Percentiles rank a stretch among this genome's conserved stretches.
phyloP scores from a whole-genome alignment of 2,113 vertebrate species.

The Microcebus jonahi region DNA sequence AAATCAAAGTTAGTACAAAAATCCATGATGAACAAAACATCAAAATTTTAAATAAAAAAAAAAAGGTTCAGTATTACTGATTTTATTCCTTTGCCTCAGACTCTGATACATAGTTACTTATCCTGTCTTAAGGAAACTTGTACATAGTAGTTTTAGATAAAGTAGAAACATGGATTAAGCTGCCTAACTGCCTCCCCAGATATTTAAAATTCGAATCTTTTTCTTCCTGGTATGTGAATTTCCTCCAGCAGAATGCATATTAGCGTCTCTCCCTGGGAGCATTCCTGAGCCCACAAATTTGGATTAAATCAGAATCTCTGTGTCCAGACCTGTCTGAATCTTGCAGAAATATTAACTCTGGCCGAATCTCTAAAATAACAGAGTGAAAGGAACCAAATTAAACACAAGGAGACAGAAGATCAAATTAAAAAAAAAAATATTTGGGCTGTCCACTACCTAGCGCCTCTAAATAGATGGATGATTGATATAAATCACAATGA shows the following conservation, averaged over 20 bases:
- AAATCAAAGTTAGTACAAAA: conserved; percentile 18
- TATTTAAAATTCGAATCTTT: neutral
- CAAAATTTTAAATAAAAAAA: neutral
- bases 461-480: neutral
- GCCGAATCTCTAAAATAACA: conserved; percentile 67
- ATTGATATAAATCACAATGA: neutral
- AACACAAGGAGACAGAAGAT: conserved; percentile 47
- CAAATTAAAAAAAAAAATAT: conserved; percentile 40
- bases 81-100: neutral
- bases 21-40: neutral
- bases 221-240: neutral
- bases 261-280: conserved; percentile 22
- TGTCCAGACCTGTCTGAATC: conserved; percentile 64
- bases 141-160: neutral
- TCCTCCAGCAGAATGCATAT: neutral
- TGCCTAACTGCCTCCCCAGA: neutral
- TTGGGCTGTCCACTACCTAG: neutral
- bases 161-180: neutral
- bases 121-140: neutral
- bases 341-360: conserved; percentile 71
- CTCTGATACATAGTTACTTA: neutral
- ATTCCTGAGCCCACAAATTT: conserved; percentile 47
- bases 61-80: neutral
- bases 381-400: conserved; percentile 49
- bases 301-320: conserved; percentile 56